Evolutionary conservation across 1,140 invertebrate species (phyloP).

Genomic region (Diabrotica virgifera): DNA sequence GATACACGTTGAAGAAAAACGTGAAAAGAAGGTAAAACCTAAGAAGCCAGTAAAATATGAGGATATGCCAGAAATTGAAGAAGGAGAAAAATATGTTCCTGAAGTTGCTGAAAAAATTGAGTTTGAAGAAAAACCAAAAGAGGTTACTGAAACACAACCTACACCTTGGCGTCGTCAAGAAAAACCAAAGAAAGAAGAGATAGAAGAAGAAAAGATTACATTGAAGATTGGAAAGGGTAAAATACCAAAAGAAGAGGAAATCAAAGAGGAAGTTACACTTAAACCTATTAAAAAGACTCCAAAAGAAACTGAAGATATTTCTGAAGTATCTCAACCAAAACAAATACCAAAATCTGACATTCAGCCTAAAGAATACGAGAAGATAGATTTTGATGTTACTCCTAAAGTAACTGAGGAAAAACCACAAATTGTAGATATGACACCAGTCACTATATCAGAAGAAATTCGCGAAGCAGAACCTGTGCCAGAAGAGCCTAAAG

Average conservation of each 20-base stretch:
- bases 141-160: conserved; percentile 31
- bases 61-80: conserved; percentile 35
- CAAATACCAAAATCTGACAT: conserved; percentile 29
- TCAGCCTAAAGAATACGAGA: conserved; percentile 37
- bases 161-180: conserved; percentile 39
- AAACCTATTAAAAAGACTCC: conserved; percentile 48
- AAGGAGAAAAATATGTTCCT: conserved; percentile 39
- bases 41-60: conserved; percentile 26
- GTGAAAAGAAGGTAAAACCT: conserved; percentile 27
- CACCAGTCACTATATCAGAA: conserved; percentile 35
- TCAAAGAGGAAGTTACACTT: conserved; percentile 44
- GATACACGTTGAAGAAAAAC: conserved; percentile 17
- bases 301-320: conserved; percentile 40
- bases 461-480: conserved; percentile 36
- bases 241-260: conserved; percentile 43
- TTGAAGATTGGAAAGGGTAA: conserved; percentile 45
- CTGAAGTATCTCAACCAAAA: conserved; percentile 37
- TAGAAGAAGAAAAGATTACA: conserved; percentile 34
- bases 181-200: conserved; percentile 39
- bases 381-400: conserved; percentile 33
- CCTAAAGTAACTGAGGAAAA: conserved; percentile 36
- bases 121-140: conserved; percentile 40
- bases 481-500: conserved; percentile 40
- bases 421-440: conserved; percentile 36
- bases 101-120: conserved; percentile 37